Conservation (phyloP, 2,113 vertebrate genomes). For the Salvelinus alpinus region DNA sequence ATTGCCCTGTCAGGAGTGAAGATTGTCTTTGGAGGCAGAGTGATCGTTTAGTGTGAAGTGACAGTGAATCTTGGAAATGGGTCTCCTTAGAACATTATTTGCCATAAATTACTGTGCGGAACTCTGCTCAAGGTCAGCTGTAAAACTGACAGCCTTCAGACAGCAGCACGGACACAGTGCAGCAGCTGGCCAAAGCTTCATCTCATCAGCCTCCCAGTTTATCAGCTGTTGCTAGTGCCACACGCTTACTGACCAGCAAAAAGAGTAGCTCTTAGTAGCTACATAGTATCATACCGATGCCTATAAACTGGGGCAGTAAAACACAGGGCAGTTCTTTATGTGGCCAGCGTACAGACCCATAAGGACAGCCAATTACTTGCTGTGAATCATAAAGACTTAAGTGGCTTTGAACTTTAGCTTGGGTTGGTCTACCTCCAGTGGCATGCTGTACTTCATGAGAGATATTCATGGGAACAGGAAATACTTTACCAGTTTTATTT, state of each 20-base stretch:
- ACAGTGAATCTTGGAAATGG: conserved; percentile 91
- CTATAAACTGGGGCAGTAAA: conserved; percentile 36
- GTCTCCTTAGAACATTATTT: conserved; percentile 81
- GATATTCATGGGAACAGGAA: background rate
- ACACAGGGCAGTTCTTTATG: conserved; percentile 10
- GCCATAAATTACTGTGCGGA: conserved; percentile 84
- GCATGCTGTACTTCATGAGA: background rate
- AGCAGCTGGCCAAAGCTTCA: conserved; percentile 10
- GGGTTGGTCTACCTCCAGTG: conserved; percentile 19
- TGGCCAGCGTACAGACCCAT: conserved; percentile 18
- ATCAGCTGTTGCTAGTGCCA: background rate
- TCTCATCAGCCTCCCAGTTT: background rate
- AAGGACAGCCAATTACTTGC: conserved; percentile 41
- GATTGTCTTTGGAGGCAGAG: conserved; percentile 85
- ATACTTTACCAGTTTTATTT: background rate
- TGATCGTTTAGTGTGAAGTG: conserved; percentile 82
- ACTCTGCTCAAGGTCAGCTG: conserved; percentile 82
- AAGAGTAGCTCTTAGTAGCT: background rate
- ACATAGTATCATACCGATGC: background rate
- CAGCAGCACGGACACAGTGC: conserved; percentile 51
- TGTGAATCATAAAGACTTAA: background rate
- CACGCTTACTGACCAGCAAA: background rate
- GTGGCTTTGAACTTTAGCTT: conserved; percentile 18
- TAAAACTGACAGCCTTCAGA: conserved; percentile 74
- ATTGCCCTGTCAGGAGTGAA: conserved; percentile 83